Conservation (phyloP, 2,888 invertebrate species). For the Lissocephala sabroskyi region DNA sequence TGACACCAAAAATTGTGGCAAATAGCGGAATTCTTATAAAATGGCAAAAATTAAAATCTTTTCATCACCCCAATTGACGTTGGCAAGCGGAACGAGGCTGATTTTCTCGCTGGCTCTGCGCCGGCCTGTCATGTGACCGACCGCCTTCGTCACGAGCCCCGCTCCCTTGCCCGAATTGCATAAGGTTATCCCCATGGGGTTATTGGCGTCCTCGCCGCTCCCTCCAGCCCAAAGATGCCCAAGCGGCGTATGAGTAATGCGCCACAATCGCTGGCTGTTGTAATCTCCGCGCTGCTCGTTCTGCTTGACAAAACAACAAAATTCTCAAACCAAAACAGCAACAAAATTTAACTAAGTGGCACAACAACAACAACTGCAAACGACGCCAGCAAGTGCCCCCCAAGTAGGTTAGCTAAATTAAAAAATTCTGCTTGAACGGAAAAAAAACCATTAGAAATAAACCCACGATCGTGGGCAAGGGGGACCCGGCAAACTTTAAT, state of each 20-base stretch:
- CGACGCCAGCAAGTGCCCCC: constrained; percentile 11
- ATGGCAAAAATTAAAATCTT: too few species aligned
- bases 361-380: constrained; percentile 6
- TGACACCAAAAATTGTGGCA: constrained; percentile 43
- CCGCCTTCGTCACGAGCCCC: too few species aligned
- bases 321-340: constrained; percentile 1
- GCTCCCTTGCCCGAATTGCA: too few species aligned
- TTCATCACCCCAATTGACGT: too few species aligned
- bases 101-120: too few species aligned
- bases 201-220: too few species aligned
- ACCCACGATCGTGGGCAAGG: constrained; percentile 28
- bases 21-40: too few species aligned
- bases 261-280: background rate
- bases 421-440: constrained; percentile 31
- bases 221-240: constrained; percentile 11
- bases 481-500: too few species aligned
- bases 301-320: constrained; percentile 4
- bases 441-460: constrained; percentile 23
- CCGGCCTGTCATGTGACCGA: too few species aligned
- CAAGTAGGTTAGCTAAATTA: constrained; percentile 36
- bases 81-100: too few species aligned
- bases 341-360: constrained; percentile 5
- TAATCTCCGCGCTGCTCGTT: constrained; percentile 8
- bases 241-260: constrained; percentile 43
- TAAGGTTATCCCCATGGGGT: too few species aligned